These are phyloP conservation scores for Drosophila suzukii DNA, from an alignment of 1,140 invertebrate genomes.

Conservation along the genomic window DNA sequence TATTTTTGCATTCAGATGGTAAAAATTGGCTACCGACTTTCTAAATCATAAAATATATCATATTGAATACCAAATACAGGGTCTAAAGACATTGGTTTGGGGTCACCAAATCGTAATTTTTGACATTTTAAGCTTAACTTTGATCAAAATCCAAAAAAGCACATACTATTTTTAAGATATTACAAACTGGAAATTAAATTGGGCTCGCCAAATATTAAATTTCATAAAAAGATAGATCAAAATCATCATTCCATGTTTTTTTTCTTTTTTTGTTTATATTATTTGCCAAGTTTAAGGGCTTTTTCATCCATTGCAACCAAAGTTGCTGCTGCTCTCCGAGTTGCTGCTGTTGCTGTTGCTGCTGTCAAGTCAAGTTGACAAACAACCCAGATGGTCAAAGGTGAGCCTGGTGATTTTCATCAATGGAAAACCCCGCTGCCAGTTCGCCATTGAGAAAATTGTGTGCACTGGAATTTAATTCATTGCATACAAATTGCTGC, in stretches of 20 bases:
- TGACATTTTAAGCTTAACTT: too few relatives aligned
- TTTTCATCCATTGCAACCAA: conserved; percentile 21
- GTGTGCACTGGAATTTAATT: conserved; percentile 72
- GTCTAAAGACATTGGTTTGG: not conserved
- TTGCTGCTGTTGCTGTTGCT: conserved; percentile 10
- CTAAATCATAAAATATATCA: not conserved
- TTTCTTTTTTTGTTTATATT: not conserved
- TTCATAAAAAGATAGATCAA: too few relatives aligned
- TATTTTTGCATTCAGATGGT: too few relatives aligned
- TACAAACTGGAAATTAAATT: too few relatives aligned
- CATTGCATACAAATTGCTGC: conserved; percentile 73
- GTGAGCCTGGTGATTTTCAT: conserved; percentile 66
- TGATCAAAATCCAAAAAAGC: too few relatives aligned
- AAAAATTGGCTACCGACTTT: too few relatives aligned
- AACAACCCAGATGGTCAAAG: conserved; percentile 69
- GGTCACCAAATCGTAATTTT: too few relatives aligned
- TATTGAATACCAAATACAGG: not conserved
- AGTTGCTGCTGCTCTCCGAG: conserved; percentile 8
- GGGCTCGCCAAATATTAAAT: too few relatives aligned
- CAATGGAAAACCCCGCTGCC: conserved; percentile 55
- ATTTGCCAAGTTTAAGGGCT: not conserved
- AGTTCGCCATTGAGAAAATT: conserved; percentile 68
- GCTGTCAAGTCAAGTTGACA: conserved; percentile 67
- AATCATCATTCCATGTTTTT: not conserved
- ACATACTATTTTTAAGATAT: too few relatives aligned